Evolutionary conservation across 53 echinoderm and acorn worm genomes (phyloP).

Genomic region (Henricia sp.): DNA sequence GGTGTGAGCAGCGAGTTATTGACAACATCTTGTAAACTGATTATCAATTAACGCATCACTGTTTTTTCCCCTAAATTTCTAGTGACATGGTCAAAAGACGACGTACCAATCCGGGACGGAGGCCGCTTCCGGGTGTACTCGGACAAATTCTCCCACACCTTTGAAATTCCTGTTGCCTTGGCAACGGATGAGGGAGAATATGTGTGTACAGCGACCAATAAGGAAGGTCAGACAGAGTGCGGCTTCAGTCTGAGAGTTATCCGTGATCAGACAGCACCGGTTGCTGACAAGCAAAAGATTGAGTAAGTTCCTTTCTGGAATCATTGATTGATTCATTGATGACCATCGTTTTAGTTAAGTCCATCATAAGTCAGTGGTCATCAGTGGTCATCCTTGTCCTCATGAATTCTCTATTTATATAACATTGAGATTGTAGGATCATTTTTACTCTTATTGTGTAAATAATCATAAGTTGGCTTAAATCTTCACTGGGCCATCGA

Average conservation of each 20-base stretch:
- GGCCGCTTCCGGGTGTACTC: slow-evolving; percentile 80
- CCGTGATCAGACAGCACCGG: slow-evolving; percentile 8
- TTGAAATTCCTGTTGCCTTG: slow-evolving; percentile 77
- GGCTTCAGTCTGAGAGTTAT: slow-evolving; percentile 86
- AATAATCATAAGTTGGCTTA: too few species aligned
- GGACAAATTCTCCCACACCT: slow-evolving; percentile 93
- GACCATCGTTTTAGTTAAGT: too few species aligned
- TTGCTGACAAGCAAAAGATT: slow-evolving; percentile 22
- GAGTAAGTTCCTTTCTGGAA: slow-evolving; percentile 50
- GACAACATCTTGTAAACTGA: too few species aligned
- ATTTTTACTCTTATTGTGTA: too few species aligned
- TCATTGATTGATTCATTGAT: too few species aligned
- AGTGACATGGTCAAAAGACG: slow-evolving; percentile 86
- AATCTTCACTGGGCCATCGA: too few species aligned
- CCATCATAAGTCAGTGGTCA: too few species aligned
- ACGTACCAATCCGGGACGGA: slow-evolving; percentile 71
- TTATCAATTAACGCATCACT: too few species aligned
- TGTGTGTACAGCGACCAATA: slow-evolving; percentile 85
- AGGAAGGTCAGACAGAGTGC: slow-evolving; percentile 82
- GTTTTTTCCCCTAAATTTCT: background rate
- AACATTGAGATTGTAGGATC: too few species aligned
- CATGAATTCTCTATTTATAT: too few species aligned
- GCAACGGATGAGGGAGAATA: slow-evolving; percentile 85
- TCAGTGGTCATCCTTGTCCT: too few species aligned
- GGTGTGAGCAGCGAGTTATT: too few species aligned